phyloP scores from a whole-genome alignment of 2,888 invertebrate genomes.

The Chaetogeoica ovagalla region DNA sequence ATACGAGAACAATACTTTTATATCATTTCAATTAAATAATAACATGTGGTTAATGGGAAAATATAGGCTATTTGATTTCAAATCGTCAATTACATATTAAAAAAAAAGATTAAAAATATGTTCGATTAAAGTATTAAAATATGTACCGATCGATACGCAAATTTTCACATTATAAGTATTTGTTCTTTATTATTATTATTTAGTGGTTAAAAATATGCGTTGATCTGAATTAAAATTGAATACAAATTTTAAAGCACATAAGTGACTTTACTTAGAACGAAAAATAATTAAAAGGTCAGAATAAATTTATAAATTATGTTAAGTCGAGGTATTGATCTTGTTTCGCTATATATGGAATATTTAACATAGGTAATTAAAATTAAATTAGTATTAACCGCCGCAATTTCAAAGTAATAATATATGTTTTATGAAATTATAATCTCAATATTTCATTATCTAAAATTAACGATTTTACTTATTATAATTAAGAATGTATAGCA shows the following conservation, averaged over 20 bases:
- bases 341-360: not conserved
- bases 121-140: too few relatives aligned
- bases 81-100: too few relatives aligned
- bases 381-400: not conserved
- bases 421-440: not conserved
- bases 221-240: not conserved
- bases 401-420: not conserved
- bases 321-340: not conserved
- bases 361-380: constrained; percentile 4
- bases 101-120: too few relatives aligned
- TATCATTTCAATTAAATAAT: not conserved
- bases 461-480: constrained; percentile 15
- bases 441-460: not conserved
- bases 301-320: not conserved
- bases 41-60: too few relatives aligned
- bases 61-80: too few relatives aligned
- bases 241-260: not conserved
- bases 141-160: too few relatives aligned
- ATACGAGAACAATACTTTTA: not conserved
- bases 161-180: too few relatives aligned
- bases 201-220: too few relatives aligned
- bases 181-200: too few relatives aligned
- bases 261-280: not conserved
- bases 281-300: not conserved
- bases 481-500: not conserved